Evolutionary conservation across 1,140 invertebrate species (phyloP), one percentile per base, ranked within the genome.

Genomic region (Drosophila mauritiana): DNA sequence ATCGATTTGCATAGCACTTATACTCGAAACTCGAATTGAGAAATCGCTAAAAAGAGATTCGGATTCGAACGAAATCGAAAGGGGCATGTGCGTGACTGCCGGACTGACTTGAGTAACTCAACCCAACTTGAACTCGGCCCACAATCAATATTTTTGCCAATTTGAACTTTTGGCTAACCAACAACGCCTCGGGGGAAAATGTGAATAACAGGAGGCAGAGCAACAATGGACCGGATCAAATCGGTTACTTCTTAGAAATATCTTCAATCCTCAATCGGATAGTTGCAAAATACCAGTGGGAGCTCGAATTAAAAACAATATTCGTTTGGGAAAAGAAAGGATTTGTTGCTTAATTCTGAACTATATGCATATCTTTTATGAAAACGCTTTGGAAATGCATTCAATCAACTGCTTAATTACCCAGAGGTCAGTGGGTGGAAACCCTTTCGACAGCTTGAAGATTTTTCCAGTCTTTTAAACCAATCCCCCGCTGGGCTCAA

Each of bases 61-160:
- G 63, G 70, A 84, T 80, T 73, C 80, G 57, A 69, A 69, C 54
- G 61, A 75, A 83, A 84, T 84, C 53, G 76, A 76, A 82, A 69
- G 73, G 80, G 81, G 67, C 67, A 70, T 49, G 76, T 84, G 80
- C 81, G 80, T 84, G 80, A 84, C 80, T 83, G 57, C 57, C 62
- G 61, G 62, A 78, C 75, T 46, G 74, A 27, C 59, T 69, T 62
- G 62, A 73, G 63, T 72, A 69, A 43, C 22, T 42, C 62, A 49
- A 59, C 15, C 31, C 61, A 36, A 40, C 13, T 31, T 62, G 56
- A 68, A 59, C 52, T 36, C 78, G 36, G 48, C 43, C 25, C 36
- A 49, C 62, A 68, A 68, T 61, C 54, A 58, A 56, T 79, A 68
- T 34, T 65, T 62, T 76, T 46, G 58, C 45, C 58, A 70, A 70